These are phyloP conservation scores for Elysia crispata DNA, from an alignment of 2,888 invertebrate genomes.

Conservation along the genomic window DNA sequence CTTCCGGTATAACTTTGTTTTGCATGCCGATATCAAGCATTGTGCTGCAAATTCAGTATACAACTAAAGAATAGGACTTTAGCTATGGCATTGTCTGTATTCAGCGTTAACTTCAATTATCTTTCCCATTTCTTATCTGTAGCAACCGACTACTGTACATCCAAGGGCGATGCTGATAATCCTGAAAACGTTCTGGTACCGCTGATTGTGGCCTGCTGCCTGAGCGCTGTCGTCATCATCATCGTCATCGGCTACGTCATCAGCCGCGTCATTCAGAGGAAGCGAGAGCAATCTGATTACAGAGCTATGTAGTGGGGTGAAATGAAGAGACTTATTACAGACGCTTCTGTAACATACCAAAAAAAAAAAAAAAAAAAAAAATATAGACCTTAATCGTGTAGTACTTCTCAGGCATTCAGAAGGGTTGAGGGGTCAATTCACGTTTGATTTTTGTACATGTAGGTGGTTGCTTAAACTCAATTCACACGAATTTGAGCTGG, in stretches of 20 bases:
- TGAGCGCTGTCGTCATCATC: constrained; percentile 37
- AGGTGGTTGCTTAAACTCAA: too few relatives aligned
- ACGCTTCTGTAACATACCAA: too few relatives aligned
- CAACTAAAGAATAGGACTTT: background rate
- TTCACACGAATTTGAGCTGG: too few relatives aligned
- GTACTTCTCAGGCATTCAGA: too few relatives aligned
- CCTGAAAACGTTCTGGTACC: constrained; percentile 40
- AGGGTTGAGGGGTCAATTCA: too few relatives aligned
- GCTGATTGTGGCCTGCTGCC: constrained; percentile 39
- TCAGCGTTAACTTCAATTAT: too few relatives aligned
- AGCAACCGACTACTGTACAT: constrained; percentile 22
- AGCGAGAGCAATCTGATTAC: constrained; percentile 43
- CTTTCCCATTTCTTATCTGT: constrained; percentile 51
- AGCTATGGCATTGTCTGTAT: too few relatives aligned
- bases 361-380: too few relatives aligned
- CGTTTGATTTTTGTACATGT: too few relatives aligned
- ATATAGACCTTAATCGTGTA: too few relatives aligned
- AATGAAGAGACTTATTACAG: background rate
- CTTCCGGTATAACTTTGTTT: too few relatives aligned
- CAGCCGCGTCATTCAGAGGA: constrained; percentile 34
- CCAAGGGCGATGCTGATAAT: background rate
- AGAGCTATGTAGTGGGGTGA: constrained; percentile 41
- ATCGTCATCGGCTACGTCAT: constrained; percentile 41
- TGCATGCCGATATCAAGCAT: too few relatives aligned
- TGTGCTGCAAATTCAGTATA: background rate